Conservation (phyloP, 2,113 vertebrate genomes). For the Ahaetulla prasina region DNA sequence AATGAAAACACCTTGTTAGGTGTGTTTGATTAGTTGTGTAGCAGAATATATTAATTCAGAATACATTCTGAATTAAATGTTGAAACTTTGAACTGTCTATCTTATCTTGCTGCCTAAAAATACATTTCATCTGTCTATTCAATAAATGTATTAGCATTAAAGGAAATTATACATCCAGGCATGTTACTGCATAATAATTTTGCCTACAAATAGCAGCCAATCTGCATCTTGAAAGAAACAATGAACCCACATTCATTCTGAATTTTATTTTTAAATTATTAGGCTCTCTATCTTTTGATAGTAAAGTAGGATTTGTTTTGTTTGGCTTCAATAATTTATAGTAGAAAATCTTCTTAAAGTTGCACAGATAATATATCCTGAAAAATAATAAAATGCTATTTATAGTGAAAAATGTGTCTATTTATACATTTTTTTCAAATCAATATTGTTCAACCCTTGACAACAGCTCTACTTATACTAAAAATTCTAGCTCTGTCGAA, state of each 20-base stretch:
- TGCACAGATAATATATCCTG: neutral
- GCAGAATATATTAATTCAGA: neutral
- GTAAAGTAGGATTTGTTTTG: constrained; percentile 39
- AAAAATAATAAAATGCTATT: constrained; percentile 39
- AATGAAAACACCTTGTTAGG: neutral
- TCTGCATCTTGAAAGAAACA: constrained; percentile 44
- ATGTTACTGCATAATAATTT: constrained; percentile 44
- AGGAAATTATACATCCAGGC: constrained; percentile 10
- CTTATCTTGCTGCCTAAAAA: constrained; percentile 16
- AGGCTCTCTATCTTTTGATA: constrained; percentile 29
- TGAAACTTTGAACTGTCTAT: neutral
- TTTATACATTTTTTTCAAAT: constrained; percentile 4
- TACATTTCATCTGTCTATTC: neutral
- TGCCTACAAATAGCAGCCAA: constrained; percentile 41
- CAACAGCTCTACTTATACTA: neutral
- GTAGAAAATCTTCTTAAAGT: constrained; percentile 31
- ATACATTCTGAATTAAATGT: neutral
- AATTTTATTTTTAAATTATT: constrained; percentile 60
- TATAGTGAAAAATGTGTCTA: constrained; percentile 17
- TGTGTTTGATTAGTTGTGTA: neutral
- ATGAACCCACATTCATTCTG: constrained; percentile 45
- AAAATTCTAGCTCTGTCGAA: neutral
- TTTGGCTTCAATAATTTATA: constrained; percentile 30
- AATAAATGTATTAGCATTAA: constrained; percentile 23
- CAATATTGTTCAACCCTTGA: neutral